phyloP scores from a whole-genome alignment of 2,113 vertebrate species.

The Scatophagus argus region DNA sequence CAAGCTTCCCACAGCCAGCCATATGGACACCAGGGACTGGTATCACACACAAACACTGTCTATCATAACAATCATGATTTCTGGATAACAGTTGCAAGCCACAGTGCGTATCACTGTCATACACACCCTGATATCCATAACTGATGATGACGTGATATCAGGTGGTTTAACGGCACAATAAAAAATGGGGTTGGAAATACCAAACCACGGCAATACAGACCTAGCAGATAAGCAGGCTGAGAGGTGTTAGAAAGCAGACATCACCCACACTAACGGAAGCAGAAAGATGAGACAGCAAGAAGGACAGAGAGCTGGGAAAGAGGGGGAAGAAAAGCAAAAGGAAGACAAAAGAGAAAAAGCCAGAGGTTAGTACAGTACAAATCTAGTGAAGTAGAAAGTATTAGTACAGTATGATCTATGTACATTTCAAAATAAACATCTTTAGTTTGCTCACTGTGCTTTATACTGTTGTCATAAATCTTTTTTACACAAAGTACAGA shows the following conservation, averaged over 20 bases:
- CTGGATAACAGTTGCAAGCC: constrained; percentile 52
- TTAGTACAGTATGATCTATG: neutral
- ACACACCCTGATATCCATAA: constrained; percentile 65
- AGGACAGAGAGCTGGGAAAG: constrained; percentile 76
- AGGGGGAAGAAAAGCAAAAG: constrained; percentile 71
- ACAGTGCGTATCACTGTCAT: constrained; percentile 47
- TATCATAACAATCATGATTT: constrained; percentile 59
- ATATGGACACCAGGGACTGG: constrained; percentile 20
- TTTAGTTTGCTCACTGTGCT: neutral
- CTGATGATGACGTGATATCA: constrained; percentile 59
- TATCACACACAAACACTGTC: constrained; percentile 28
- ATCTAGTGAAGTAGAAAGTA: neutral
- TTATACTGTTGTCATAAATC: neutral
- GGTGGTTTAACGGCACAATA: constrained; percentile 56
- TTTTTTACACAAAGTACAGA: neutral
- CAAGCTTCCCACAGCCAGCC: constrained; percentile 50
- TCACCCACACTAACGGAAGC: constrained; percentile 83
- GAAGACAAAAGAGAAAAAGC: constrained; percentile 56
- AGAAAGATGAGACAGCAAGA: constrained; percentile 74
- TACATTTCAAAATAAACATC: neutral
- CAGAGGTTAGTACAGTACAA: constrained; percentile 70
- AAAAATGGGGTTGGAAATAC: constrained; percentile 66
- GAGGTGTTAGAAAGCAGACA: constrained; percentile 87
- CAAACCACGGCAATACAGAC: constrained; percentile 84
- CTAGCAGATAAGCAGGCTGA: constrained; percentile 80